Evolutionary conservation across 1,140 invertebrate species (phyloP).

Genomic region (Elymnias hypermnestra): DNA sequence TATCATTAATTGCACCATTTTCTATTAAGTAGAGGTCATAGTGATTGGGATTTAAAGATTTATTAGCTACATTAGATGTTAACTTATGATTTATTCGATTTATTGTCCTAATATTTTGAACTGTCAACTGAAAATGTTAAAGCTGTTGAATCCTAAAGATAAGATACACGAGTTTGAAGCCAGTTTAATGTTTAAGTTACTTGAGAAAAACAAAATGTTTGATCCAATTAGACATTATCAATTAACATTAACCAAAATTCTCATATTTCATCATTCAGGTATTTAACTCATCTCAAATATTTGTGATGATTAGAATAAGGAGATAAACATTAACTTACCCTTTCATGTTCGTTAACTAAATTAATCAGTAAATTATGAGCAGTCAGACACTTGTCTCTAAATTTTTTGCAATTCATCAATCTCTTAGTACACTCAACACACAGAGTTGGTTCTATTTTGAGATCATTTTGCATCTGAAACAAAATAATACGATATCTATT

Average conservation of each 20-base stretch:
- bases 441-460: conserved; percentile 32
- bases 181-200: too few relatives aligned
- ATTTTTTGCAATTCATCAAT: conserved; percentile 25
- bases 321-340: conserved; percentile 25
- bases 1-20: too few relatives aligned
- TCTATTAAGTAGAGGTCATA: too few relatives aligned
- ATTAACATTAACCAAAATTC: too few relatives aligned
- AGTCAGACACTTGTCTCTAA: conserved; percentile 33
- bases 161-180: too few relatives aligned
- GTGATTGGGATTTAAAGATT: conserved; percentile 11
- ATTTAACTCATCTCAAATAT: not conserved
- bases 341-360: conserved; percentile 25
- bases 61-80: conserved; percentile 22
- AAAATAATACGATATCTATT: not conserved
- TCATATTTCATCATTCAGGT: too few relatives aligned
- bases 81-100: conserved; percentile 32
- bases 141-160: too few relatives aligned
- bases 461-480: conserved; percentile 28
- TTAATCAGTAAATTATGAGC: conserved; percentile 36
- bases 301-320: not conserved
- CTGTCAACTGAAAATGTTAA: conserved; percentile 39
- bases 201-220: too few relatives aligned
- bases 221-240: too few relatives aligned
- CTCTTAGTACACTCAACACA: conserved; percentile 43
- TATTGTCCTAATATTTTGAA: conserved; percentile 36